These are phyloP conservation scores for Drepana falcataria DNA, from an alignment of 2,888 invertebrate genomes.

Conservation along the genomic window DNA sequence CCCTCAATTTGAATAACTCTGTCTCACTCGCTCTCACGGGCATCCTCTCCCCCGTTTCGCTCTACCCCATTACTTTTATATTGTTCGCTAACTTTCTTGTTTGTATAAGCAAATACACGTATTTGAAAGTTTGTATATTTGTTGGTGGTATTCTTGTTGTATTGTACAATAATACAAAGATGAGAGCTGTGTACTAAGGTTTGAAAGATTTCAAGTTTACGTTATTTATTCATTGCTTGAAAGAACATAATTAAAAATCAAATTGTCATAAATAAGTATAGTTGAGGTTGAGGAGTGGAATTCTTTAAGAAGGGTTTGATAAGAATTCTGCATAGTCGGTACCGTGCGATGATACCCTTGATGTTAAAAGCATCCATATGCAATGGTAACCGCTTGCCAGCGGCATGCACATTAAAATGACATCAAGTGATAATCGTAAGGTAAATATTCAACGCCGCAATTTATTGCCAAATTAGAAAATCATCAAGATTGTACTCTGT, in stretches of 20 bases:
- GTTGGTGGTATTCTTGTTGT: slow-evolving; percentile 72
- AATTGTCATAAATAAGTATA: no score
- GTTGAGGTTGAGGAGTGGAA: no score
- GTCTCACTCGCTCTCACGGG: slow-evolving; percentile 51
- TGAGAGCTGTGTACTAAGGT: slow-evolving; percentile 25
- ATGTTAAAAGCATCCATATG: no score
- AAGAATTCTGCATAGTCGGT: no score
- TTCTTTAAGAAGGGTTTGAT: no score
- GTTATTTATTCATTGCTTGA: slow-evolving; percentile 15
- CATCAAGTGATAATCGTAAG: no score
- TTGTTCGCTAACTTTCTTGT: slow-evolving; percentile 80
- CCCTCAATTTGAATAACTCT: slow-evolving; percentile 75
- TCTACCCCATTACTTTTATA: slow-evolving; percentile 79
- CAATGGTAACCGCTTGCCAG: no score
- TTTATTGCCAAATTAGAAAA: no score
- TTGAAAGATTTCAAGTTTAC: slow-evolving; percentile 32
- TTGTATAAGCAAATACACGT: slow-evolving; percentile 78
- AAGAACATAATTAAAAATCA: not conserved
- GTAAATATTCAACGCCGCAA: no score
- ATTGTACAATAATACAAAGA: slow-evolving; percentile 64
- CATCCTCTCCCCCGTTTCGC: slow-evolving; percentile 37
- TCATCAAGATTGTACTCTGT: no score
- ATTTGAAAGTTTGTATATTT: slow-evolving; percentile 78
- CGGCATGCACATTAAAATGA: no score
- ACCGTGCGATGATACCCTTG: no score